These are phyloP conservation scores for Luperina nickerlii DNA, from an alignment of 2,888 invertebrate species.

Conservation along the genomic window DNA sequence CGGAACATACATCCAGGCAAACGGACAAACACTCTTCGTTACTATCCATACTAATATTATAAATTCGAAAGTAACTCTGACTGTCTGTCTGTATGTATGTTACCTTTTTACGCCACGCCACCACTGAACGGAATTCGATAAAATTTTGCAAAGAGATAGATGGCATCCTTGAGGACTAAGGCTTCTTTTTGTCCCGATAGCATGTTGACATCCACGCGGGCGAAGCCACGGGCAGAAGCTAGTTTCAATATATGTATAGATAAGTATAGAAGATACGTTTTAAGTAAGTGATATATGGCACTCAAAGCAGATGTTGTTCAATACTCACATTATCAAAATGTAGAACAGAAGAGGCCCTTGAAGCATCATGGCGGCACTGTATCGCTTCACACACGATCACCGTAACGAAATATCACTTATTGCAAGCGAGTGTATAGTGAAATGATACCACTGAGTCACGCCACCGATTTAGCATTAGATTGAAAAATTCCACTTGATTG, in stretches of 20 bases:
- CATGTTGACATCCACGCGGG: not conserved
- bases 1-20: not conserved
- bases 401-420: constrained; percentile 76
- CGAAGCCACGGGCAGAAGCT: not conserved
- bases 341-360: constrained; percentile 78
- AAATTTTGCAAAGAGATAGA: not conserved
- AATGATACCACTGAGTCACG: constrained; percentile 74
- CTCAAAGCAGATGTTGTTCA: constrained; percentile 58
- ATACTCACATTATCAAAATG: constrained; percentile 84
- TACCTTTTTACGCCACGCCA: not conserved
- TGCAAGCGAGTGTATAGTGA: constrained; percentile 64
- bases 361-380: constrained; percentile 75
- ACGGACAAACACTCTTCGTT: not conserved
- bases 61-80: not conserved
- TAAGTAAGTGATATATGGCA: constrained; percentile 44
- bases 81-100: not conserved
- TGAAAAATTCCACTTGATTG: constrained; percentile 72
- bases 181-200: not conserved
- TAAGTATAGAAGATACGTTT: constrained; percentile 29
- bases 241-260: not conserved
- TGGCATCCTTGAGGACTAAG: not conserved
- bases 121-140: not conserved
- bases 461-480: constrained; percentile 72
- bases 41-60: not conserved
- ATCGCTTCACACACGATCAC: constrained; percentile 74